These are phyloP conservation scores for Criorhina ranunculi DNA, from an alignment of 2,888 invertebrate species.

Conservation along the genomic window DNA sequence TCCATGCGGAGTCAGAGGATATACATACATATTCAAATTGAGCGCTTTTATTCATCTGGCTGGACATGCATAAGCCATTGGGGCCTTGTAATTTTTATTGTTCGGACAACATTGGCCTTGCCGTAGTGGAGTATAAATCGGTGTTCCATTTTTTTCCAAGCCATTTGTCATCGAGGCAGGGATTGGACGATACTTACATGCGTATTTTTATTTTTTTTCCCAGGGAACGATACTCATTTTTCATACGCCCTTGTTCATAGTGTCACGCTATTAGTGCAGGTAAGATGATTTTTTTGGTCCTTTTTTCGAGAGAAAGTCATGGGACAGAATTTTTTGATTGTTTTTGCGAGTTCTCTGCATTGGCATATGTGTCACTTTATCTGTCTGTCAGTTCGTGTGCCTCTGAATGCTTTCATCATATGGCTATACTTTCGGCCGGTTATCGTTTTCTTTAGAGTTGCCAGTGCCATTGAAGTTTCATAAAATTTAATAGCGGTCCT, in stretches of 20 bases:
- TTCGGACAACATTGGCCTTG: constrained; percentile 17
- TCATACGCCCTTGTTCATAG: constrained; percentile 30
- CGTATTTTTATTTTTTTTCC: not conserved
- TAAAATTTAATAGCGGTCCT: no score
- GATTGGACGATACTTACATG: constrained; percentile 36
- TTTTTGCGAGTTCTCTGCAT: not conserved
- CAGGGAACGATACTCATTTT: constrained; percentile 37
- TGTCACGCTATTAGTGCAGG: not conserved
- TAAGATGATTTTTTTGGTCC: not conserved
- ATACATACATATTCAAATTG: constrained; percentile 45
- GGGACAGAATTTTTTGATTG: not conserved
- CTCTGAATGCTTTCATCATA: no score
- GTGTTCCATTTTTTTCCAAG: constrained; percentile 41
- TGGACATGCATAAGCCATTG: constrained; percentile 32
- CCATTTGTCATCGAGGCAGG: constrained; percentile 61
- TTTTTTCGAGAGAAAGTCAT: not conserved
- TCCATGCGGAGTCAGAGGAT: constrained; percentile 2
- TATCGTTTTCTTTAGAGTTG: no score
- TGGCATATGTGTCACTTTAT: no score
- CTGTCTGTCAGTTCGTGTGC: no score
- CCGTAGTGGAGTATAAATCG: constrained; percentile 45
- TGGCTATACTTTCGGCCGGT: no score
- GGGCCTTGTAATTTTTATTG: constrained; percentile 40
- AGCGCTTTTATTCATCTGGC: constrained; percentile 61
- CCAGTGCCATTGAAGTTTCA: no score